Conservation (phyloP, 2,797 vertebrate species). For the Cercopithecus petaurista region DNA sequence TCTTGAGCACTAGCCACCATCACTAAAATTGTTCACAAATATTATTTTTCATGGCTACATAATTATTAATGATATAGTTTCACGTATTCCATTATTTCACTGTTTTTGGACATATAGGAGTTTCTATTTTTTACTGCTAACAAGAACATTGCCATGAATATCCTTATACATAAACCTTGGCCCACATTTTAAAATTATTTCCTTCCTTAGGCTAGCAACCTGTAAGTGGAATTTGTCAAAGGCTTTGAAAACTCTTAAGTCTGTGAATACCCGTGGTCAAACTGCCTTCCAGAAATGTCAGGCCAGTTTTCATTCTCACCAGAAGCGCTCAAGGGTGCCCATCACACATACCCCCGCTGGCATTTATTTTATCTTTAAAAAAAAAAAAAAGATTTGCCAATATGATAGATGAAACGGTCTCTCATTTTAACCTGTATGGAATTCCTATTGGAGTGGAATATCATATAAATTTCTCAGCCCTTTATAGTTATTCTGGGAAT, state of each 20-base stretch:
- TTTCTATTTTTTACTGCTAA: slow-evolving; percentile 19
- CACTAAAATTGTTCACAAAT: slow-evolving; percentile 42
- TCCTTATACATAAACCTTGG: slow-evolving; percentile 32
- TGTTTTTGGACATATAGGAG: slow-evolving; percentile 3
- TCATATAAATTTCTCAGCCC: slow-evolving; percentile 29
- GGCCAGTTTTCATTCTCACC: slow-evolving; percentile 25
- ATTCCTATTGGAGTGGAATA: slow-evolving; percentile 33
- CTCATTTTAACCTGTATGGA: slow-evolving; percentile 50
- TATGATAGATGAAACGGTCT: slow-evolving; percentile 39
- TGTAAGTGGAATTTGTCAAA: slow-evolving; percentile 28
- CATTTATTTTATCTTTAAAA: slow-evolving; percentile 53
- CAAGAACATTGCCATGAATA: slow-evolving; percentile 25
- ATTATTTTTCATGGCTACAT: slow-evolving; percentile 15
- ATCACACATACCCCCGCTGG: not conserved
- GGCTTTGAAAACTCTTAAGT: slow-evolving; percentile 47
- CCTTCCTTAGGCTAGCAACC: slow-evolving; percentile 40
- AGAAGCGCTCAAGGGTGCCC: not conserved
- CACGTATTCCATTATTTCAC: slow-evolving; percentile 18
- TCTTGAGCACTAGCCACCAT: not conserved
- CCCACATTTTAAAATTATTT: slow-evolving; percentile 48
- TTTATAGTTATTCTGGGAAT: slow-evolving; percentile 59
- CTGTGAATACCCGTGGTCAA: not conserved
- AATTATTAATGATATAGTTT: not conserved
- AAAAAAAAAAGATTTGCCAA: slow-evolving; percentile 23
- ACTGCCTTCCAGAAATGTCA: slow-evolving; percentile 49